A percentile compares a stretch with the other conserved stretches of the same genome.
phyloP scores from a whole-genome alignment of 2,113 vertebrate genomes.

The Actinemys pallida region DNA sequence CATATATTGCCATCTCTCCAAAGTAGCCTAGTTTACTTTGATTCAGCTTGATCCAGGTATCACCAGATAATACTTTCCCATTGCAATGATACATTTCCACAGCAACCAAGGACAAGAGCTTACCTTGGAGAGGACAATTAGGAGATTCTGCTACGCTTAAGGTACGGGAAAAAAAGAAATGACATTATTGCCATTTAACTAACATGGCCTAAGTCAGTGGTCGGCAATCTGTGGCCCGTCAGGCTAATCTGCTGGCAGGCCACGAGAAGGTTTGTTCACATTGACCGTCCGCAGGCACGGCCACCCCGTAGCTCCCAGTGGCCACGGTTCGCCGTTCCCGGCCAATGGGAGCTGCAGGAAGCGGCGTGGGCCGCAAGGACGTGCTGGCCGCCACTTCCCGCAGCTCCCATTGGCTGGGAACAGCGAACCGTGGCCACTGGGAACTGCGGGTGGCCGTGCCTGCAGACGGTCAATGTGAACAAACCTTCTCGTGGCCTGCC shows the following conservation, averaged over 20 bases:
- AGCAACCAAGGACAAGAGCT: not conserved
- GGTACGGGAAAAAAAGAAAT: not conserved
- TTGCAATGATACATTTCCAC: not conserved
- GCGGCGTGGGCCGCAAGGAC: too few relatives aligned
- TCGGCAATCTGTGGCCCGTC: too few relatives aligned
- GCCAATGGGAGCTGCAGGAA: too few relatives aligned
- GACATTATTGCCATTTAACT: not conserved
- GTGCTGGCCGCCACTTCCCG: too few relatives aligned
- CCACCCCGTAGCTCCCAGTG: too few relatives aligned
- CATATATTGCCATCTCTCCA: not conserved
- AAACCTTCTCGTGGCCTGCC: too few relatives aligned
- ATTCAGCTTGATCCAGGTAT: not conserved
- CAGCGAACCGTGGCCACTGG: fast-evolving
- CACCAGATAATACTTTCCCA: not conserved
- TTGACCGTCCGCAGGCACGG: too few relatives aligned
- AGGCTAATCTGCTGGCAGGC: too few relatives aligned
- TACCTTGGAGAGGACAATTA: not conserved
- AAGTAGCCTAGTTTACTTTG: not conserved
- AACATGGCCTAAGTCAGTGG: not conserved
- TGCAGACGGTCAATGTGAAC: too few relatives aligned
- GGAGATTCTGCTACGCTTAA: not conserved
- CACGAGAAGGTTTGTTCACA: too few relatives aligned
- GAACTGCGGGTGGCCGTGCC: too few relatives aligned
- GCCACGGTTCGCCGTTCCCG: fast-evolving
- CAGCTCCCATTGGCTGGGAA: too few relatives aligned